phyloP scores from a whole-genome alignment of 2,113 vertebrate species.

The Picathartes gymnocephalus region DNA sequence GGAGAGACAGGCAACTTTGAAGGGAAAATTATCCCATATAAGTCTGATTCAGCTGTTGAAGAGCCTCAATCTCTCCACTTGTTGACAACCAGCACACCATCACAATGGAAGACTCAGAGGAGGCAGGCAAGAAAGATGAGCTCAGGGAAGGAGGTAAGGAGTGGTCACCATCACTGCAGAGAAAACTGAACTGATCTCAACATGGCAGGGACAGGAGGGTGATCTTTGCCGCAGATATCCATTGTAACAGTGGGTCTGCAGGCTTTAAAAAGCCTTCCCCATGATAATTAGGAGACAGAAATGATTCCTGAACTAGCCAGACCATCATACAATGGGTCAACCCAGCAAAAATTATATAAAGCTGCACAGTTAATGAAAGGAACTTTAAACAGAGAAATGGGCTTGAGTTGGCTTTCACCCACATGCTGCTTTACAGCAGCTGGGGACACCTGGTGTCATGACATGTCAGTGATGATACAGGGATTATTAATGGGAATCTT shows the following conservation, averaged over 20 bases:
- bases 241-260: background rate
- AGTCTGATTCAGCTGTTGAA: background rate
- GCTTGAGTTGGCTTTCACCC: background rate
- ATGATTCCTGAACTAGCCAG: background rate
- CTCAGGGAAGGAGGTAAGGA: background rate
- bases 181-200: background rate
- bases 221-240: background rate
- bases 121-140: background rate
- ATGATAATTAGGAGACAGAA: background rate
- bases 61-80: background rate
- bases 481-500: background rate
- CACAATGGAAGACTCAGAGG: background rate
- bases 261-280: background rate
- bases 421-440: background rate
- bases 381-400: background rate
- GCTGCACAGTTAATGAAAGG: background rate
- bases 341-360: background rate
- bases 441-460: background rate
- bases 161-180: background rate
- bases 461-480: rapidly evolving
- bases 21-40: background rate
- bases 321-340: rapidly evolving
- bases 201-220: background rate
- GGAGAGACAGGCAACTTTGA: background rate
- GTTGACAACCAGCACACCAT: background rate